Conservation (phyloP, 1,140 invertebrate genomes). For the Pentalonia nigronervosa region DNA sequence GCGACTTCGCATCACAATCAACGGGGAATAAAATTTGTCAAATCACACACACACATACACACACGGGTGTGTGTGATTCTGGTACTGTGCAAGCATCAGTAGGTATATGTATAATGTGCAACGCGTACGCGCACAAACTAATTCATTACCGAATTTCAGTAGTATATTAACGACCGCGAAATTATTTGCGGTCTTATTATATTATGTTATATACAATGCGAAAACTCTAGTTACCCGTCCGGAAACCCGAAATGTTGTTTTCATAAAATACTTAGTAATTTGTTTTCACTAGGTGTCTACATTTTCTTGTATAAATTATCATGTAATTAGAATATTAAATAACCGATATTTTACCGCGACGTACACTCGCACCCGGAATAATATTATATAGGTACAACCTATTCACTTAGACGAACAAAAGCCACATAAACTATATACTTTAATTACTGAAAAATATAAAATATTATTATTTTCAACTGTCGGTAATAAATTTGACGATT, state of each 20-base stretch:
- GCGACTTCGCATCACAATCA: neutral
- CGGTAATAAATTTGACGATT: neutral
- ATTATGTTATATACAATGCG: neutral
- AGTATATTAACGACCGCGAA: constrained; percentile 11
- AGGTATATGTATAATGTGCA: neutral
- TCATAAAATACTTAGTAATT: constrained; percentile 13
- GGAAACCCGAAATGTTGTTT: neutral
- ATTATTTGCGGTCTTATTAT: neutral
- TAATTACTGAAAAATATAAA: neutral
- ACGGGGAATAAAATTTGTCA: neutral
- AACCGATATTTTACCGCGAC: neutral
- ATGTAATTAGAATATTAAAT: constrained; percentile 18
- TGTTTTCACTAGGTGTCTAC: constrained; percentile 7
- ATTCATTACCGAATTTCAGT: neutral
- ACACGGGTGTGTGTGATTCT: neutral
- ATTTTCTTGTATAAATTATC: neutral
- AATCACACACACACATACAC: neutral
- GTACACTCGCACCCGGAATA: neutral
- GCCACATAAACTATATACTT: neutral
- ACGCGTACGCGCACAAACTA: neutral
- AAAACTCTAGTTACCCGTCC: constrained; percentile 1
- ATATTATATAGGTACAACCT: neutral
- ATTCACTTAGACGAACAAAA: neutral
- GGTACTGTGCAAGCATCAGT: neutral
- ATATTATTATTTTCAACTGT: neutral